Evolutionary conservation across 2,888 invertebrate genomes (phyloP), one percentile per base, ranked within the genome.

Genomic region (Cephonodes hylas): DNA sequence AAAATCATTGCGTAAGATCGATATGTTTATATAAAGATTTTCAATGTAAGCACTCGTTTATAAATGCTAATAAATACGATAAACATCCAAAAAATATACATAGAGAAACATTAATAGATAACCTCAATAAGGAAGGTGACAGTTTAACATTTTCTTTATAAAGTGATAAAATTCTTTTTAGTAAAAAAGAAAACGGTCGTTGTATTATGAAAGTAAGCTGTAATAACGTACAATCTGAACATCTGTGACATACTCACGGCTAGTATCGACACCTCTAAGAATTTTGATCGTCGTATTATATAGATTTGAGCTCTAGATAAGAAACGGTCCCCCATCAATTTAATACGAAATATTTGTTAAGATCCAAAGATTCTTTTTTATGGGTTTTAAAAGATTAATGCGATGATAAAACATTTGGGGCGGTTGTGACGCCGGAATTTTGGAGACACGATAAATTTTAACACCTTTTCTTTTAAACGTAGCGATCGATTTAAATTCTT

Each of bases 211-310:
- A 61, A 61, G 56, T 61, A 57, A 57, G 25, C 58, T 58, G 66
- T 78, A 71, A 75, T 75, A 77, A 76, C 76, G 70, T 74, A 76
- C 70, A 71, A 83, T 79, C 74, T 77, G 69, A 72, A 72, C 66
- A 80, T 80, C 76, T 77, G 76, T 73, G 76, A 80, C 85, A 88
- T 89, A 83, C 79, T 84, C 81, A 72, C 72, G 74, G 71, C 75
- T 81, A 87, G 88, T 90, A 91, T 91, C 85, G 89, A 91, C 92
- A 92, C 92, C 91, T 92, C 86, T 85, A 91, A 84, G 91, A 92
- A 91, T 92, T 87, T 91, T 87, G 85, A 91, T 89, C 80, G 84
- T 73, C 79, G 73, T 75, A 81, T 78, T 77, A 83, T 77, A 83
- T 71, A 83, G 91, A 91, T 91, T 79, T 76, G 64, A 81, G 79